phyloP scores from a whole-genome alignment of 2,888 invertebrate genomes.

The Standfussiana lucernea region DNA sequence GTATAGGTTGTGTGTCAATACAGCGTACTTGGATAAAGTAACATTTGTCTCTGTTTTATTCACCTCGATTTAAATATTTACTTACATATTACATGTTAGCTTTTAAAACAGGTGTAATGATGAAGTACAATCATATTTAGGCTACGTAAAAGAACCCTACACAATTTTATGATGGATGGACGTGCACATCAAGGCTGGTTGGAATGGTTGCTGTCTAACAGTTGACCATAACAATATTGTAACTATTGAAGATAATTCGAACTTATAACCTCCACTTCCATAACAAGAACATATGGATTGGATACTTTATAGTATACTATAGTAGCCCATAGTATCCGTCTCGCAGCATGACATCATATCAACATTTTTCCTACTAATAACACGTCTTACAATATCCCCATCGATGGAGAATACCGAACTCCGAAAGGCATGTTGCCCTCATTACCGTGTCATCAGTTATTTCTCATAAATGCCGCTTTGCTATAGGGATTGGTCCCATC shows the following conservation, averaged over 20 bases:
- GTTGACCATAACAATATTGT: not conserved
- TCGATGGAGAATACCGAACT: conserved; percentile 54
- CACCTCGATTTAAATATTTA: not conserved
- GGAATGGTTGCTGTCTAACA: conserved; percentile 10
- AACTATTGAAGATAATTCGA: conserved; percentile 11
- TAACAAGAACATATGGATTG: conserved; percentile 12
- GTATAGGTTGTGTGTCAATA: conserved; percentile 39
- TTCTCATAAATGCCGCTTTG: conserved; percentile 55
- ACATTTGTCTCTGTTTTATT: not conserved
- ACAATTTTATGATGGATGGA: not conserved
- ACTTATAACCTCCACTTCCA: conserved; percentile 6
- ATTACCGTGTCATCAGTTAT: conserved; percentile 64
- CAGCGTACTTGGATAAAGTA: not conserved
- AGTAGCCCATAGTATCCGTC: conserved; percentile 27
- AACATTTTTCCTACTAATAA: conserved; percentile 58
- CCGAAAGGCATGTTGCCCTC: conserved; percentile 54
- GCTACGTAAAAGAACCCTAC: too few relatives aligned
- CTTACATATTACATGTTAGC: not conserved
- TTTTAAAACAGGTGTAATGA: not conserved
- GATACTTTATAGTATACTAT: conserved; percentile 29
- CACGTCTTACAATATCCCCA: conserved; percentile 45
- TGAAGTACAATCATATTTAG: not conserved
- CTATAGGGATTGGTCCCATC: conserved; percentile 12
- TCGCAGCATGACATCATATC: conserved; percentile 41
- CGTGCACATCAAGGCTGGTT: not conserved